Base-by-base conservation (phyloP, 2,797 vertebrate genomes). In the Dicrostonyx torquatus region DNA sequence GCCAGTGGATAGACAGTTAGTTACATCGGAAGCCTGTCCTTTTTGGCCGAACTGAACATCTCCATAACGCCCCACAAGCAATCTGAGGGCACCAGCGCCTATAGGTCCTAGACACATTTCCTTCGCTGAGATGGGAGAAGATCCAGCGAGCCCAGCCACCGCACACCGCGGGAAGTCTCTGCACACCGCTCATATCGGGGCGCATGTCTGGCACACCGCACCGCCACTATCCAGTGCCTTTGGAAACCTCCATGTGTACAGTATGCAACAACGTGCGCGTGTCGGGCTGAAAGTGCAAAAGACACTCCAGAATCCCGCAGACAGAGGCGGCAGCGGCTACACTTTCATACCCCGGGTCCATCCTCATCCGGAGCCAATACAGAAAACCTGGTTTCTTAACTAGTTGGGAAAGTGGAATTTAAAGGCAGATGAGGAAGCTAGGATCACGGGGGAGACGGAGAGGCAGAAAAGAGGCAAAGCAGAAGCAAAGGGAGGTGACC, bases 321-420 rank as follows among this genome's bases (percentile, higher is more conserved):
- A 58, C 68, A 17, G 73, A 89, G 40, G 40, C 31, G 8, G 26
- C 26, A 11, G 26, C 20, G 1, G 79, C 79, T 4, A 43, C 24
- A 7, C 17, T 85, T 86, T 58, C 89, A 66, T 77, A 84, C 84
- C 79, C 86, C 1, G 89, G 17, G 60, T 88, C 80, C 87, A 45
- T 43, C 66, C 12, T 15, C 43, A 55, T 70, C 64, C 86, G 34
- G 68, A 84, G 70, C 72, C 1, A 43, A 15, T 31, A 53, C 50
- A 53, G 73, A 90, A 94, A 85, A 43, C 45, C 84, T 62, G 70
- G 93, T 90, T 87, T 78, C 75, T 15, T 1, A 62, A 95, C 76
- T 89, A 94, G 87, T 96, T 94, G 91, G 79, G 55, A 94, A 96
- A 97, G 95, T 91, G 79, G 58, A 50, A 91, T 93, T 43, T 22